A percentile compares a stretch with the other conserved stretches of the same genome.
phyloP scores from a whole-genome alignment of 2,888 invertebrate genomes.

The Hermaeophaga mercurialis region DNA sequence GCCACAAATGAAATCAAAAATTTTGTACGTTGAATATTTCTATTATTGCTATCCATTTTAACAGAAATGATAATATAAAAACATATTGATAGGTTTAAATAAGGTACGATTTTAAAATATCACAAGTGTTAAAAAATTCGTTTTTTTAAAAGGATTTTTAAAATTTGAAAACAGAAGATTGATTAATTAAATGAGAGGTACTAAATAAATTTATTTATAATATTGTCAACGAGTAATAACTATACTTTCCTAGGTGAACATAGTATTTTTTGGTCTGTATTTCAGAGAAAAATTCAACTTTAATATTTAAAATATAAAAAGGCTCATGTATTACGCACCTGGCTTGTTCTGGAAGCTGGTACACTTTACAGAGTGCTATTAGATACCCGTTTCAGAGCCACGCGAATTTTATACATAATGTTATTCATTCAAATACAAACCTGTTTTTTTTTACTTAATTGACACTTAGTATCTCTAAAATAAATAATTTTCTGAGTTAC shows the following conservation, averaged over 20 bases:
- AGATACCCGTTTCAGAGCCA: too few relatives aligned
- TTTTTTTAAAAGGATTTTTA: too few relatives aligned
- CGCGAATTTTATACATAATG: neutral
- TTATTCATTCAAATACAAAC: neutral
- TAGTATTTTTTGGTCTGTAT: slow-evolving; percentile 47
- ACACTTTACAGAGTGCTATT: too few relatives aligned
- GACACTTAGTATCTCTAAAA: too few relatives aligned
- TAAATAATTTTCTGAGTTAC: too few relatives aligned
- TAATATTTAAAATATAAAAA: slow-evolving; percentile 4
- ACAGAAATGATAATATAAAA: too few relatives aligned
- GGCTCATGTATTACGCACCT: neutral
- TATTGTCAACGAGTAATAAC: slow-evolving; percentile 55
- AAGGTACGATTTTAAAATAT: too few relatives aligned
- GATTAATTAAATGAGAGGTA: slow-evolving; percentile 40
- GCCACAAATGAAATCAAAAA: too few relatives aligned
- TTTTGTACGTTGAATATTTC: too few relatives aligned
- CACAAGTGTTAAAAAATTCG: too few relatives aligned
- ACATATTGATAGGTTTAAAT: too few relatives aligned
- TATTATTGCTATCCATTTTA: too few relatives aligned
- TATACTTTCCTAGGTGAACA: slow-evolving; percentile 44
- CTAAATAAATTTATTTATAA: slow-evolving; percentile 55
- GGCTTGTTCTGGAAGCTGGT: neutral
- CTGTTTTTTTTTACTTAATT: neutral
- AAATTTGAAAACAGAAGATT: neutral
- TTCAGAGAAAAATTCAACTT: slow-evolving; percentile 35